Evolutionary conservation across 2,113 vertebrate genomes (phyloP).

Genomic region (Illadopsis cleaveri): DNA sequence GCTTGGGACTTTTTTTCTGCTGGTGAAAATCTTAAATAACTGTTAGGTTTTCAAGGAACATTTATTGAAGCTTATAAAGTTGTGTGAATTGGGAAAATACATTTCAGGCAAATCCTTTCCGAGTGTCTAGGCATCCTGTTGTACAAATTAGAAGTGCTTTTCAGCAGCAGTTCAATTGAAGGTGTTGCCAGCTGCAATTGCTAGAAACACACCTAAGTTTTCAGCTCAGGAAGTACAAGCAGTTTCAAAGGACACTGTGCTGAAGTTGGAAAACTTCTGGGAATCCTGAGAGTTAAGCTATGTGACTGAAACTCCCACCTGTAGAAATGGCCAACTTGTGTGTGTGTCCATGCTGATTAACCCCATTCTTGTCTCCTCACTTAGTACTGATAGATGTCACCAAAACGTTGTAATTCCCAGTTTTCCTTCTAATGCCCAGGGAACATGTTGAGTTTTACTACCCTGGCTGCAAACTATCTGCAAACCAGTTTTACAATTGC

Average conservation of each 20-base stretch:
- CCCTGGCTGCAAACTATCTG: neutral
- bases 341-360: neutral
- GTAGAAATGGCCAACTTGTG: neutral
- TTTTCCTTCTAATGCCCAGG: neutral
- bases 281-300: neutral
- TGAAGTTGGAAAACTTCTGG: neutral
- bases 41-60: neutral
- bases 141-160: neutral
- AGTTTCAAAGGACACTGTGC: neutral
- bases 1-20: neutral
- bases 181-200: neutral
- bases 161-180: neutral
- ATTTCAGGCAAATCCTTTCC: neutral
- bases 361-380: neutral
- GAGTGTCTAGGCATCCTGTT: neutral
- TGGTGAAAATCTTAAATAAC: neutral
- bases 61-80: neutral
- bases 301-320: neutral
- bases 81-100: neutral
- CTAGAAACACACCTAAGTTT: neutral
- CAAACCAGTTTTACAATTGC: neutral
- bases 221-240: neutral
- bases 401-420: rapidly evolving
- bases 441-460: neutral
- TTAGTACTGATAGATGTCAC: neutral